Evolutionary conservation across 1,140 invertebrate species (phyloP).

Genomic region (Aphaenogaster ashmeadi): DNA sequence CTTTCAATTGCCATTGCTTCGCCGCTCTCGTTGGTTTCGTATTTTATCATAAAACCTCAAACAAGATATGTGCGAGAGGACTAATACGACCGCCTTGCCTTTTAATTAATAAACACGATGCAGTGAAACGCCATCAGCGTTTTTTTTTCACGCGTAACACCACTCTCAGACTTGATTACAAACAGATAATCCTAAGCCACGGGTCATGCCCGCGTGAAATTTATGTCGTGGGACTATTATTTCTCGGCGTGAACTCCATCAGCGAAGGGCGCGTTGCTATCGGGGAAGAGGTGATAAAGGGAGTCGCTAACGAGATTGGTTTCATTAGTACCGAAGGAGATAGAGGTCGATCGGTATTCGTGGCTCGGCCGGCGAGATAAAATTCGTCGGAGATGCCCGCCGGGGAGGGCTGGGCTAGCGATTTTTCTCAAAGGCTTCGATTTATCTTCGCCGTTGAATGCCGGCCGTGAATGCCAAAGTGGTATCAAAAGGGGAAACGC

Average conservation of each 20-base stretch:
- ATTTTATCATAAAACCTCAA: not conserved
- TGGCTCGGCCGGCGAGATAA: conserved; percentile 60
- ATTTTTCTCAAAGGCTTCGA: conserved; percentile 72
- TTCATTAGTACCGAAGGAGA: conserved; percentile 65
- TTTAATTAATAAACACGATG: conserved; percentile 20
- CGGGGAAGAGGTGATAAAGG: conserved; percentile 57
- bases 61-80: not conserved
- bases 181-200: conserved; percentile 13
- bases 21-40: not conserved
- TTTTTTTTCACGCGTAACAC: not conserved
- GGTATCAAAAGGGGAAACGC: conserved; percentile 63
- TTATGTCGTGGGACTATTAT: conserved; percentile 55
- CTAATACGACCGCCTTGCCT: not conserved
- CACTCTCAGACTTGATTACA: conserved; percentile 25
- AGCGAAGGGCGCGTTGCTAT: conserved; percentile 46
- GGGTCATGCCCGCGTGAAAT: conserved; percentile 25
- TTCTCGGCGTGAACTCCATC: conserved; percentile 45
- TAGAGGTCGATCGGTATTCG: conserved; percentile 61
- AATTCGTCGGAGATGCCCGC: conserved; percentile 60
- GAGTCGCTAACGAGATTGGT: conserved; percentile 63
- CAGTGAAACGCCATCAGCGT: conserved; percentile 12
- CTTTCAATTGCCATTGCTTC: conserved; percentile 32
- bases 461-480: conserved; percentile 57
- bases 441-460: conserved; percentile 71
- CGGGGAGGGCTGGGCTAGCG: not conserved